These are phyloP conservation scores for Dolichoris vasculosae DNA, from an alignment of 1,140 invertebrate species.

Conservation along the genomic window DNA sequence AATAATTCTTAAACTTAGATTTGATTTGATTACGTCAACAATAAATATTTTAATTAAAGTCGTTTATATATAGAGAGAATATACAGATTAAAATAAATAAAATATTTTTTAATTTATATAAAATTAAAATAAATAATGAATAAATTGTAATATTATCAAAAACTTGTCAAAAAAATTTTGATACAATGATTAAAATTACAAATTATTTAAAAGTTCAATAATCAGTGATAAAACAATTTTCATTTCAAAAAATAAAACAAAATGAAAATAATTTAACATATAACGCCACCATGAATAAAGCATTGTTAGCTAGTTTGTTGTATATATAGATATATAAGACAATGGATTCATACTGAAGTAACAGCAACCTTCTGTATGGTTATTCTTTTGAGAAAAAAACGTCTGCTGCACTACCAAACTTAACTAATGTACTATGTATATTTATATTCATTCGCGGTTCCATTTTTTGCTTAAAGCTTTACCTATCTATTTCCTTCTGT, in stretches of 20 bases:
- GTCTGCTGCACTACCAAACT: slow-evolving; percentile 45
- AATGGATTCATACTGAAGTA: not conserved
- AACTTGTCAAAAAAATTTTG: no score
- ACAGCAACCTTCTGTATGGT: slow-evolving; percentile 36
- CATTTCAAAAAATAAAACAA: not conserved
- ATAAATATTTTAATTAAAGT: no score
- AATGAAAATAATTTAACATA: not conserved
- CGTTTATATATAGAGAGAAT: no score
- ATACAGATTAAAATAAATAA: not conserved
- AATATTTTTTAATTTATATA: no score
- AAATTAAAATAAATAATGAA: no score
- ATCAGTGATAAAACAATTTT: not conserved
- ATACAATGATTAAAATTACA: not conserved
- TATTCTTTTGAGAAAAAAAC: slow-evolving; percentile 53
- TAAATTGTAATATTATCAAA: no score
- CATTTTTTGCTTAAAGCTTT: slow-evolving; percentile 53
- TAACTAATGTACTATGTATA: slow-evolving; percentile 58
- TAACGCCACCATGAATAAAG: slow-evolving; percentile 20
- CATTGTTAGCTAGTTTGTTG: slow-evolving; percentile 13
- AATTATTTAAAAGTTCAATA: not conserved
- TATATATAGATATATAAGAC: not conserved
- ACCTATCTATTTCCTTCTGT: not conserved
- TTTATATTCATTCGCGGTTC: slow-evolving; percentile 60
- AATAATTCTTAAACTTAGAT: no score
- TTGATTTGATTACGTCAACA: no score